Percentiles rank a stretch among this genome's conserved stretches.
phyloP scores from a whole-genome alignment of 2,113 vertebrate genomes.

The Phodopus roborovskii region DNA sequence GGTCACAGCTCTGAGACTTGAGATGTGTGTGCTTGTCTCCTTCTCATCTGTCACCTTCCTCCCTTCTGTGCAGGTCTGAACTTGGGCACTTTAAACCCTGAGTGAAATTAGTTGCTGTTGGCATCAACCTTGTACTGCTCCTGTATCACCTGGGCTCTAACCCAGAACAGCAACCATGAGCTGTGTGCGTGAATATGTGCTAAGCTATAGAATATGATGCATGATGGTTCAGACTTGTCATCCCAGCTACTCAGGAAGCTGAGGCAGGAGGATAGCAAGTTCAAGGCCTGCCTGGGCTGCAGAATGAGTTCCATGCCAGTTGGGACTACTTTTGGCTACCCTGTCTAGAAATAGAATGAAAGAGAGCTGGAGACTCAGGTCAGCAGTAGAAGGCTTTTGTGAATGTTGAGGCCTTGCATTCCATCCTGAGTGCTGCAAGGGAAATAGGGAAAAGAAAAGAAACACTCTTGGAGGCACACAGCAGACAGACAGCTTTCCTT shows the following conservation, averaged over 20 bases:
- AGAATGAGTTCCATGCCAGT: background rate
- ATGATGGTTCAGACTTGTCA: background rate
- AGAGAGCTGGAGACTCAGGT: background rate
- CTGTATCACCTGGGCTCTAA: background rate
- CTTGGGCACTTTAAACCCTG: background rate
- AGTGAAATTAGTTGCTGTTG: background rate
- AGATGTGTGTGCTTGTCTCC: background rate
- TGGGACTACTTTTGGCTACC: background rate
- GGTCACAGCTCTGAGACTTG: background rate
- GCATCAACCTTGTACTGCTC: background rate
- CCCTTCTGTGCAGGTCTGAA: too few species aligned
- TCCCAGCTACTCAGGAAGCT: background rate
- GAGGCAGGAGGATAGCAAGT: background rate
- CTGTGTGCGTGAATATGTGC: background rate
- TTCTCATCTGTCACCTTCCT: too few species aligned
- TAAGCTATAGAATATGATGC: background rate
- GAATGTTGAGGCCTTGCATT: background rate
- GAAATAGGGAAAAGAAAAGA: background rate
- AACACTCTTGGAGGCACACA: fast-evolving
- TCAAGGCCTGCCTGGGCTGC: background rate
- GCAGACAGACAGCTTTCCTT: background rate
- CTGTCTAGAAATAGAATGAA: background rate
- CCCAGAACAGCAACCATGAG: background rate
- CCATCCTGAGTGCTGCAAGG: background rate
- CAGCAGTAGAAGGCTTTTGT: background rate